Base-by-base conservation (phyloP, 2,888 invertebrate species). In the Dasypogon diadema region DNA sequence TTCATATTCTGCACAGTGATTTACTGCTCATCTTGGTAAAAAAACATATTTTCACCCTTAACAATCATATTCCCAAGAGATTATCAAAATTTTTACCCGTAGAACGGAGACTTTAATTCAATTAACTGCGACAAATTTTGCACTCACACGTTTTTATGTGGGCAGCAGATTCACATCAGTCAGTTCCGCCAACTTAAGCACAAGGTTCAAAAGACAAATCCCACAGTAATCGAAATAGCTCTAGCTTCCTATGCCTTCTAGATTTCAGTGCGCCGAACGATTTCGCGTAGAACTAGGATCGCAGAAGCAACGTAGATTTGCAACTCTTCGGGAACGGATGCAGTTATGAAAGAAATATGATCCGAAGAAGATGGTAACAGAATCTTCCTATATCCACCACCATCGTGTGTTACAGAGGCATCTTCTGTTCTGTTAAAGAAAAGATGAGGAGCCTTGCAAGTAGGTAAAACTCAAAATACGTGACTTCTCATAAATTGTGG, bases 401-500 rank as follows among this genome's bases (percentile, higher is more conserved):
- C 46, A 65, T 65, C 65, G 65, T 65, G 70, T 12, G 30, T 18
- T 42, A 70, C 54, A 22, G 70, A 51, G 70, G 51, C 70, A 34
- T 51, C 26, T 70, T 54, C 54, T n/a, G 34, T n/a, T 51, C 51
- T 54, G 54, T 54, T 30, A 18, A 48, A 54, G 37, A 54, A 70
- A 54, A 51, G 70, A 54, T 34, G 54, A 30, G 54, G 70, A 70
- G 34, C 54, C 70, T 70, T 46, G 70, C 46, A 74, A 74, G 51
- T 74, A 51, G 74, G 74, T 58, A 74, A 74, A 51, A 74, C 77
- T 75, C 54, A 34, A 63, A 77, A 75, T 75, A 75, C 77, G 75
- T 75, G 75, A 77, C 77, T 75, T 75, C 70, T 75, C 63, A 77
- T 77, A 77, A 77, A 75, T 77, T 77, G 73, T 58, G 58, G 56